These are phyloP conservation scores for Holacanthella duospinosa DNA, from an alignment of 2,888 invertebrate genomes.

Conservation along the genomic window DNA sequence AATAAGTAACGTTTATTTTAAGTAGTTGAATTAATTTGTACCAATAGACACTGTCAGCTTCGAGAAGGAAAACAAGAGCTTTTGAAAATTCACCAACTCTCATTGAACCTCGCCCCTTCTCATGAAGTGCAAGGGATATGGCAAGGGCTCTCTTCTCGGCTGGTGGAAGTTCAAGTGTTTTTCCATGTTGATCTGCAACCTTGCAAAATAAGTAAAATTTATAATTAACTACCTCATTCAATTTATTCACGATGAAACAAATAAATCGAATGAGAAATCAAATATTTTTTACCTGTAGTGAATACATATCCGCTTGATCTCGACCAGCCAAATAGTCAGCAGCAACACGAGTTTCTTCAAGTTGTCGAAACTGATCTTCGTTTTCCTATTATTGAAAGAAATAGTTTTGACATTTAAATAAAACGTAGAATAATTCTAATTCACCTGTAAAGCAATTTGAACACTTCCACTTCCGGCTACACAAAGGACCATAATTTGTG, in stretches of 20 bases:
- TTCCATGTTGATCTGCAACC: conserved; percentile 61
- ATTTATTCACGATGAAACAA: background rate
- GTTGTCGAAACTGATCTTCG: conserved; percentile 28
- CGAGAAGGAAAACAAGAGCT: conserved; percentile 62
- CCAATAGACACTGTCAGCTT: conserved; percentile 64
- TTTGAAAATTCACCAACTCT: conserved; percentile 55
- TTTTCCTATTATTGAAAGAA: conserved; percentile 22
- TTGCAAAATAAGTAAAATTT: background rate
- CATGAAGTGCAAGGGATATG: conserved; percentile 67
- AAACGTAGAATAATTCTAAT: conserved; percentile 5
- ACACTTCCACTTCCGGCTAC: conserved; percentile 40
- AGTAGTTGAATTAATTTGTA: conserved; percentile 38
- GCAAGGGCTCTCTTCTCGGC: conserved; percentile 59
- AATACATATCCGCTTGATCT: conserved; percentile 25
- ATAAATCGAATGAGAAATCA: background rate
- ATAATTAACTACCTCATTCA: background rate
- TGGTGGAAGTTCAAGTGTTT: conserved; percentile 57
- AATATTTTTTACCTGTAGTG: conserved; percentile 22
- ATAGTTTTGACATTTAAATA: background rate
- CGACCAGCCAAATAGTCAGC: conserved; percentile 41
- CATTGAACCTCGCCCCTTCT: conserved; percentile 61
- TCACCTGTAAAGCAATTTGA: conserved; percentile 40
- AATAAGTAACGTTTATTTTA: conserved; percentile 1
- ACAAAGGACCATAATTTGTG: conserved; percentile 55
- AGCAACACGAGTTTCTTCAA: conserved; percentile 37